Percentiles rank a stretch among this genome's conserved stretches.
phyloP scores from a whole-genome alignment of 2,888 invertebrate genomes.

The Hoplodrina blanda region DNA sequence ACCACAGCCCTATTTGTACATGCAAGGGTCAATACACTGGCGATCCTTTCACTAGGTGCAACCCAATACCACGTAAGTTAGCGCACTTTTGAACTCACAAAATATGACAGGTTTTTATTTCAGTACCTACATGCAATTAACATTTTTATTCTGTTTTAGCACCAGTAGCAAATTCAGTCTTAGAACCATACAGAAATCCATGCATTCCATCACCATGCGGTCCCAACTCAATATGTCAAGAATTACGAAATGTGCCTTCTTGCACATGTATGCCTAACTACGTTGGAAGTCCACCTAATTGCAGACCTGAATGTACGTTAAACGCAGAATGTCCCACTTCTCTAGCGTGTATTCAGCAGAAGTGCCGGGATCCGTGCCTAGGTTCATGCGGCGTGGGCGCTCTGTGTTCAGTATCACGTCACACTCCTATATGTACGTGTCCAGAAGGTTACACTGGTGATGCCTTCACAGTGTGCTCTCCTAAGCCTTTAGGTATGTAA shows the following conservation, averaged over 20 bases:
- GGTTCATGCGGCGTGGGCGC: slow-evolving; percentile 93
- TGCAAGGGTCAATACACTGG: slow-evolving; percentile 92
- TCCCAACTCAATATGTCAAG: slow-evolving; percentile 92
- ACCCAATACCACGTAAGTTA: slow-evolving; percentile 88
- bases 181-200: slow-evolving; percentile 88
- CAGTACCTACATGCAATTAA: not conserved
- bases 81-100: not conserved
- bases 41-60: slow-evolving; percentile 92
- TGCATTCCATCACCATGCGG: slow-evolving; percentile 93
- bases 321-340: slow-evolving; percentile 93
- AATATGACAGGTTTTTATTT: not conserved
- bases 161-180: slow-evolving; percentile 83
- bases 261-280: slow-evolving; percentile 92
- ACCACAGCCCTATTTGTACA: slow-evolving; percentile 95
- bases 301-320: slow-evolving; percentile 93
- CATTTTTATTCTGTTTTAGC: slow-evolving; percentile 77
- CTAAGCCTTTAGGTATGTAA: slow-evolving; percentile 82
- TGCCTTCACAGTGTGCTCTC: slow-evolving; percentile 90
- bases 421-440: slow-evolving; percentile 94
- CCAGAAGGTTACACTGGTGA: slow-evolving; percentile 93
- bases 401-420: slow-evolving; percentile 92
- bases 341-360: slow-evolving; percentile 93
- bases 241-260: slow-evolving; percentile 90
- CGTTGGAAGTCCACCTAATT: slow-evolving; percentile 92
- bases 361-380: slow-evolving; percentile 93